Percentiles rank a stretch among this genome's conserved stretches.
phyloP scores from a whole-genome alignment of 2,113 vertebrate genomes.

The Piprites chloris region DNA sequence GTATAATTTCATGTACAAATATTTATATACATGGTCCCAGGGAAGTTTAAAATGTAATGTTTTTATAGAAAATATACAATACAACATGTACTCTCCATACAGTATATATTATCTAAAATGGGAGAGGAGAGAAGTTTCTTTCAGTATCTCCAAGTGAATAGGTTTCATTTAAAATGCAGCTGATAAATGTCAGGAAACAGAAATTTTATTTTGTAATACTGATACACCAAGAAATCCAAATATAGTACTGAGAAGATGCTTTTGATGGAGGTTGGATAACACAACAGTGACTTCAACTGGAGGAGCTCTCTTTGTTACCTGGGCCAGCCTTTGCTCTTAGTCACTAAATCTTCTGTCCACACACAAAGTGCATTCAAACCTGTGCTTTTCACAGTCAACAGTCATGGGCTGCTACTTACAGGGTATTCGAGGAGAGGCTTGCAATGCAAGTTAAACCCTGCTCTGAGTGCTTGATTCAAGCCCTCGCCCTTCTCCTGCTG shows the following conservation, averaged over 20 bases:
- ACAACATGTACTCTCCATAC: neutral
- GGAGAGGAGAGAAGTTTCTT: neutral
- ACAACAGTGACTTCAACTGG: neutral
- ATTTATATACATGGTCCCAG: constrained; percentile 47
- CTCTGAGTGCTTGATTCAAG: neutral
- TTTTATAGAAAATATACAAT: constrained; percentile 60
- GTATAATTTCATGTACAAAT: constrained; percentile 53
- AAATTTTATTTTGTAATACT: neutral
- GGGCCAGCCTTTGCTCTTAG: neutral
- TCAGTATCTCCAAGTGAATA: neutral
- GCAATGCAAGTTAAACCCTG: neutral
- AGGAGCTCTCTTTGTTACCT: neutral
- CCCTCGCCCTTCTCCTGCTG: neutral
- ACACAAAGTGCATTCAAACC: neutral
- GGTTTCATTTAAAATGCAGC: neutral
- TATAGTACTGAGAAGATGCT: neutral
- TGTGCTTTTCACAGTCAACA: neutral
- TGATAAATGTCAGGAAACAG: neutral
- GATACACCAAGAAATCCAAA: neutral
- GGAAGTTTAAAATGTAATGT: constrained; percentile 53
- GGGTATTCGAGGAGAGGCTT: neutral
- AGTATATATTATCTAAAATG: neutral
- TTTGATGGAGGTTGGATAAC: neutral
- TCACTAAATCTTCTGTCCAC: neutral
- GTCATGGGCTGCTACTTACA: neutral